These are phyloP conservation scores for Drosophila paucipuncta DNA, from an alignment of 2,888 invertebrate species.

Conservation along the genomic window DNA sequence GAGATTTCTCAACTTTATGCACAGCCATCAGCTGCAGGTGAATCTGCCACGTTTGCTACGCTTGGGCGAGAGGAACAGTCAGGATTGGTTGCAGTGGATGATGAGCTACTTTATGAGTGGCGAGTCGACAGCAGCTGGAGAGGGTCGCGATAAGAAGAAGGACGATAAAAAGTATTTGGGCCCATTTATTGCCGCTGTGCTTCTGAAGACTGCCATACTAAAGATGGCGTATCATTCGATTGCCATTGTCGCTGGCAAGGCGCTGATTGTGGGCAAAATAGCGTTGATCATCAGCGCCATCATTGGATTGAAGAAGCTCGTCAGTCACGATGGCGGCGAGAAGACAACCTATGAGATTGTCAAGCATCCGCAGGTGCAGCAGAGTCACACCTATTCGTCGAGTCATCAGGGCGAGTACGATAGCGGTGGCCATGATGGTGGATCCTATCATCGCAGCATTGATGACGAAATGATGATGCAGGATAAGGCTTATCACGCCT, in stretches of 20 bases:
- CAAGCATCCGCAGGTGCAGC: constrained; percentile 93
- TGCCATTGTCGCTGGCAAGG: constrained; percentile 92
- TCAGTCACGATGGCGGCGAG: constrained; percentile 89
- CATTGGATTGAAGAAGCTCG: constrained; percentile 92
- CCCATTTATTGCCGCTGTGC: constrained; percentile 89
- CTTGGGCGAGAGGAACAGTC: constrained; percentile 86
- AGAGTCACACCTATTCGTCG: constrained; percentile 91
- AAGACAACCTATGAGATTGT: constrained; percentile 94
- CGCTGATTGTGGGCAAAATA: constrained; percentile 93
- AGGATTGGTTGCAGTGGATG: constrained; percentile 77
- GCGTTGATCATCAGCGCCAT: constrained; percentile 92
- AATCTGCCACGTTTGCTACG: constrained; percentile 85
- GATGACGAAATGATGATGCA: constrained; percentile 88
- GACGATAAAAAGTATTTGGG: constrained; percentile 88
- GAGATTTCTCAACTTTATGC: constrained; percentile 87
- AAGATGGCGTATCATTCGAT: constrained; percentile 91
- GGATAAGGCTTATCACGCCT: constrained; percentile 88
- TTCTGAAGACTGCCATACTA: constrained; percentile 90
- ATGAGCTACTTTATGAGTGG: constrained; percentile 84
- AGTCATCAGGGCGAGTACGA: constrained; percentile 88
- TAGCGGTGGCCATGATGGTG: constrained; percentile 87
- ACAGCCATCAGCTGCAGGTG: constrained; percentile 88
- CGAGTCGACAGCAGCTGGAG: constrained; percentile 80
- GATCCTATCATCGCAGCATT: constrained; percentile 87
- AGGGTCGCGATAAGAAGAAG: constrained; percentile 87